Base-by-base conservation (phyloP, 2,113 vertebrate genomes). In the Alces alces region DNA sequence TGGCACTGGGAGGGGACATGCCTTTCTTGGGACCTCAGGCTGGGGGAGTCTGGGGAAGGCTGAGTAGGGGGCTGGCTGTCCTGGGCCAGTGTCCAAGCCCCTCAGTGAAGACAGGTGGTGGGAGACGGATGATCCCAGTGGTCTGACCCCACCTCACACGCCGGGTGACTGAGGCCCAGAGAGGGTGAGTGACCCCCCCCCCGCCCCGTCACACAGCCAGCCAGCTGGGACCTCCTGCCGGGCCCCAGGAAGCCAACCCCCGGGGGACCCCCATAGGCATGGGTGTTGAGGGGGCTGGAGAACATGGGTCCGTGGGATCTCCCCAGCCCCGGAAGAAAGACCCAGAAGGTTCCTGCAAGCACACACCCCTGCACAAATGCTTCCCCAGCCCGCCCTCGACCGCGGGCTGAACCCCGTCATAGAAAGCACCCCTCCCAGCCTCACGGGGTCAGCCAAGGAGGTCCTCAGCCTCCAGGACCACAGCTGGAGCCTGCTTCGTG, bases 261-360 rank as follows among this genome's bases (percentile, higher is more conserved):
- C 16, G 8, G 11, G 21, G 33, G 76, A 86, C 8, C 43, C 76
- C n/a, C 6, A 28, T 27, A 0, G 12, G 12, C 1, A 2, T 3
- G 28, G 23, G 1, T 39, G 5, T 39, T 1, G 0, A 17, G 30
- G 25, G 27, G 10, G 4, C 80, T 28, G 4, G 7, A 33, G n/a
- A 13, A 45, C 2, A 4, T 28, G 64, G 21, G 23, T 27, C 16
- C 0, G 2, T 2, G 17, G 6, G n/a, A 36, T 43, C 16, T 54
- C 50, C 55, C 36, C 61, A 93, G 28, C 15, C 54, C 33, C 2
- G 33, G 36, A 3, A 8, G 27, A 7, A 45, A 36, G 13, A 76
- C 39, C 39, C 61, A 58, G 84, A 61, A 89, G 70, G 4, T 47
- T 89, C 70, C 93, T 1, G 2, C 43, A 19, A 14, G 10, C 61